A percentile compares a stretch with the other conserved stretches of the same genome.
Conservation (phyloP, 1,140 invertebrate genomes). For the Stegodyphus mimosarum region DNA sequence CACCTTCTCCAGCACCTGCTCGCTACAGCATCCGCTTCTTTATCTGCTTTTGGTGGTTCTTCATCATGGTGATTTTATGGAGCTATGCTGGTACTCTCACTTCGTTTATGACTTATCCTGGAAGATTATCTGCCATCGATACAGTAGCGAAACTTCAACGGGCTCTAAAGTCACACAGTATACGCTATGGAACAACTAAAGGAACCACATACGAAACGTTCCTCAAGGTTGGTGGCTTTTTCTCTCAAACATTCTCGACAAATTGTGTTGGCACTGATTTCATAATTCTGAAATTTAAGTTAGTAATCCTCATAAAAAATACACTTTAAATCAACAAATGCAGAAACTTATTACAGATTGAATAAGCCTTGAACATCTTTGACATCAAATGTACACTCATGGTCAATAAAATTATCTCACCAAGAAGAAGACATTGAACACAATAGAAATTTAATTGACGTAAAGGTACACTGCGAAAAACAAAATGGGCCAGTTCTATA, state of each 20-base stretch:
- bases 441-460: no score
- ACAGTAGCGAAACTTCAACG: slow-evolving; percentile 18
- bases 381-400: no score
- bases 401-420: no score
- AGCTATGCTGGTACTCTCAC: slow-evolving; percentile 81
- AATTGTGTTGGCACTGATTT: no score
- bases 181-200: slow-evolving; percentile 24
- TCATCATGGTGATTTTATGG: slow-evolving; percentile 75
- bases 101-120: slow-evolving; percentile 73
- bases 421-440: no score
- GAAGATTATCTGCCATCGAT: slow-evolving; percentile 19
- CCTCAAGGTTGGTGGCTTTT: slow-evolving; percentile 9
- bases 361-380: no score
- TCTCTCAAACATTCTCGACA: not conserved
- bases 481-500: no score
- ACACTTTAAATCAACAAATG: no score
- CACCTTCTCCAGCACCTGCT: slow-evolving; percentile 16
- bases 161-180: not conserved
- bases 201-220: slow-evolving; percentile 28
- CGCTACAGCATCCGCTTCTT: slow-evolving; percentile 44
- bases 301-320: no score
- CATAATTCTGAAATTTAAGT: no score
- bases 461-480: no score
- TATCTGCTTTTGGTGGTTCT: slow-evolving; percentile 49
- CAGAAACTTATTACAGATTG: no score